A percentile compares a stretch with the other conserved stretches of the same genome.
Evolutionary conservation across 2,888 invertebrate genomes (phyloP).

Genomic region (Hirudinaria manillensis): DNA sequence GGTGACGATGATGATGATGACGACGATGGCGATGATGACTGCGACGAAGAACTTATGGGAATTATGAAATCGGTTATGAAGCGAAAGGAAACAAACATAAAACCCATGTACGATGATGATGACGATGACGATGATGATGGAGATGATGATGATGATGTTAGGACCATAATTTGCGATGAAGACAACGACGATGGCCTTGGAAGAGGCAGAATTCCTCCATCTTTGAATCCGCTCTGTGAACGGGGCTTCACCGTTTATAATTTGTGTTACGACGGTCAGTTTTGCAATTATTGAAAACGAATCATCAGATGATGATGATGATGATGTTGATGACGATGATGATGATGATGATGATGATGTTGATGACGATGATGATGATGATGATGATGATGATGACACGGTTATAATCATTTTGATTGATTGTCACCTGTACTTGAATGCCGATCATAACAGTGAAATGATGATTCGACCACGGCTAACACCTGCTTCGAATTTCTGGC

Average conservation of each 20-base stretch:
- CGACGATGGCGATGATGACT: not conserved
- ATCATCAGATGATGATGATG: constrained; percentile 22
- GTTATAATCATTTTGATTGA: too few species aligned
- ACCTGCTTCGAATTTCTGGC: too few species aligned
- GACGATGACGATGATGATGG: constrained; percentile 20
- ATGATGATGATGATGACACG: not conserved
- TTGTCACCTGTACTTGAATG: too few species aligned
- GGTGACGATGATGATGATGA: not conserved
- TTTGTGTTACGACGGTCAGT: not conserved
- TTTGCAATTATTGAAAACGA: not conserved
- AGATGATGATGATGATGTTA: constrained; percentile 19
- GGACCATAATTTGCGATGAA: not conserved
- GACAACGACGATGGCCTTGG: too few species aligned
- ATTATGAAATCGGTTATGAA: not conserved
- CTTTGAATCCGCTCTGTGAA: not conserved
- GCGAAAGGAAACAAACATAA: not conserved
- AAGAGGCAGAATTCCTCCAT: not conserved
- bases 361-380: constrained; percentile 23
- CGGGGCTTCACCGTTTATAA: not conserved
- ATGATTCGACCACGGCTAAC: too few species aligned
- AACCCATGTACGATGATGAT: constrained; percentile 3
- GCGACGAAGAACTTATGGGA: not conserved
- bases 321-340: constrained; percentile 16
- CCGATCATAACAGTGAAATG: too few species aligned
- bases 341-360: constrained; percentile 19